A percentile compares a stretch with the other conserved stretches of the same genome.
Conservation (phyloP, 2,113 vertebrate species). For the Toxotes chatareus region DNA sequence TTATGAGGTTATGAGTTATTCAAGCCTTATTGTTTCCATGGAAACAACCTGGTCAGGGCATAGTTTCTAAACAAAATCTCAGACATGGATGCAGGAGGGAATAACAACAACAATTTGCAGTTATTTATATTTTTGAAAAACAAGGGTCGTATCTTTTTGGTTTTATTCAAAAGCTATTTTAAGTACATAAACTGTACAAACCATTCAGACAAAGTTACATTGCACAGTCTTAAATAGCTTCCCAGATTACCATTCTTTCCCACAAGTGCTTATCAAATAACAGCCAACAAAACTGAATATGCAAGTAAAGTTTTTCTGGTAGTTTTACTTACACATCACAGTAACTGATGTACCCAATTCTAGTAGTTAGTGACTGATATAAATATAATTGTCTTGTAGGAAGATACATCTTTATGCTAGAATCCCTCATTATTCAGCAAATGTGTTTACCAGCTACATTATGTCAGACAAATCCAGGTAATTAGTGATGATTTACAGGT, state of each 20-base stretch:
- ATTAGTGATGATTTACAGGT: background rate
- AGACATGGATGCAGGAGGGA: background rate
- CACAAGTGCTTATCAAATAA: background rate
- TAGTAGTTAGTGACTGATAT: background rate
- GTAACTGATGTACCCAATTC: background rate
- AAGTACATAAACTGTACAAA: background rate
- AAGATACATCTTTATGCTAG: background rate
- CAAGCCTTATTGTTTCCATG: conserved; percentile 29
- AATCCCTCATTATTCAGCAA: background rate
- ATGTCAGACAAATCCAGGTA: background rate
- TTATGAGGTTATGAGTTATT: conserved; percentile 4
- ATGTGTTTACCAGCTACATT: background rate
- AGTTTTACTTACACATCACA: background rate
- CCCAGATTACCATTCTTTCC: background rate
- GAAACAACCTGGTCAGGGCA: background rate
- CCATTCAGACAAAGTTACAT: background rate
- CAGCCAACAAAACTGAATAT: background rate
- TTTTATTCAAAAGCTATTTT: background rate
- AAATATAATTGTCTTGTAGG: background rate
- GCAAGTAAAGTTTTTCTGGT: background rate
- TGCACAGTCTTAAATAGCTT: background rate
- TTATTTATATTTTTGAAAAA: background rate
- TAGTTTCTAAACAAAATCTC: background rate
- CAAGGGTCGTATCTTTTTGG: background rate
- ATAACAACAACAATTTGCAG: background rate